Conservation (phyloP, 2,797 vertebrate genomes). For the Helicolenus hilgendorfi region DNA sequence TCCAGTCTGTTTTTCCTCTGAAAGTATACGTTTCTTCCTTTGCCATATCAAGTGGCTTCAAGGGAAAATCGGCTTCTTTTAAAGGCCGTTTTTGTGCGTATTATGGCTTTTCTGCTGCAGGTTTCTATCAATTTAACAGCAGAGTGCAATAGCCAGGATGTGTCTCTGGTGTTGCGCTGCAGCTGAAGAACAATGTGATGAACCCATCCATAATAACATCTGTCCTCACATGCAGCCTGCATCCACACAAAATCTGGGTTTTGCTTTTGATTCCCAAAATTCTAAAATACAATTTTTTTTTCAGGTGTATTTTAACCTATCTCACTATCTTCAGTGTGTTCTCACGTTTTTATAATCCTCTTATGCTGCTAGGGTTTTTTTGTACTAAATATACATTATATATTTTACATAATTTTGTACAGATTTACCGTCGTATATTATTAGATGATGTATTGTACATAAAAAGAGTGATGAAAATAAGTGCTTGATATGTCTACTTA, state of each 20-base stretch:
- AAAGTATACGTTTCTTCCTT: conserved; percentile 11
- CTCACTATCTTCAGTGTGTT: conserved; percentile 56
- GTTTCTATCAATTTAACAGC: conserved; percentile 26
- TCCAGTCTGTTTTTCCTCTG: conserved; percentile 44
- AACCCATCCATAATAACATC: conserved; percentile 14
- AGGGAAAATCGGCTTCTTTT: conserved; percentile 26
- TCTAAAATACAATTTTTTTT: conserved; percentile 12
- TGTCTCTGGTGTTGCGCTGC: conserved; percentile 22
- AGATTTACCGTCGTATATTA: conserved; percentile 74
- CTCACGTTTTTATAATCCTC: conserved; percentile 69
- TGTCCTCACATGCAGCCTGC: background rate
- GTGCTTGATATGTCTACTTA: conserved; percentile 75
- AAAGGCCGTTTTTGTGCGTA: conserved; percentile 9
- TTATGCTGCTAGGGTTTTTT: conserved; percentile 89
- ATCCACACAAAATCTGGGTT: conserved; percentile 25
- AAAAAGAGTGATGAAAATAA: conserved; percentile 68
- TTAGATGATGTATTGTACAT: conserved; percentile 82
- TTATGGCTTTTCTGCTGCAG: conserved; percentile 36
- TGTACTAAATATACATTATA: conserved; percentile 76
- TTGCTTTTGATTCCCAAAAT: background rate
- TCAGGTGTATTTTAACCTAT: conserved; percentile 50
- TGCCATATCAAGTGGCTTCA: conserved; percentile 22
- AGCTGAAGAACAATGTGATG: conserved; percentile 32
- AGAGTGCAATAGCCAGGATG: conserved; percentile 22
- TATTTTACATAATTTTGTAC: conserved; percentile 82